Evolutionary conservation across 2,888 invertebrate genomes (phyloP).

Genomic region (Acleris laterana): DNA sequence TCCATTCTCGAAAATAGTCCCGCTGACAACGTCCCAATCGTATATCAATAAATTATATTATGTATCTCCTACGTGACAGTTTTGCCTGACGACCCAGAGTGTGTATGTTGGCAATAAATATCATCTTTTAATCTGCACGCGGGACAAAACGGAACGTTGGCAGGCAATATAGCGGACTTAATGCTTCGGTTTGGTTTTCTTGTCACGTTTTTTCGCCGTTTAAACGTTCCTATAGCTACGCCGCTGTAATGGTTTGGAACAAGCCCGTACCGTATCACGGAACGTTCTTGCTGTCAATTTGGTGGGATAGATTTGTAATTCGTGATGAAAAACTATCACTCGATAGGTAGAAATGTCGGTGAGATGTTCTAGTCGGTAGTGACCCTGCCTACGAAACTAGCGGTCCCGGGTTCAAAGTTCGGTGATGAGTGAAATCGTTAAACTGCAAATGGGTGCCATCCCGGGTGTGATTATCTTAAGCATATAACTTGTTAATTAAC

Average conservation of each 20-base stretch:
- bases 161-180: constrained; percentile 73
- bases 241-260: constrained; percentile 37
- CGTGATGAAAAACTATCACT: too few relatives aligned
- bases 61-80: constrained; percentile 36
- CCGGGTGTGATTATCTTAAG: too few relatives aligned
- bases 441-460: too few relatives aligned
- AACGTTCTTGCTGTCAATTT: constrained; percentile 25
- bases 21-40: constrained; percentile 32
- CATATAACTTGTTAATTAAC: too few relatives aligned
- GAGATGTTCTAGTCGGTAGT: too few relatives aligned
- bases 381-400: too few relatives aligned
- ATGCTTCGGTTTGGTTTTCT: constrained; percentile 74
- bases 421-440: too few relatives aligned
- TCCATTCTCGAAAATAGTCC: constrained; percentile 17
- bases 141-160: constrained; percentile 64
- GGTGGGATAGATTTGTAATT: too few relatives aligned
- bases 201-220: constrained; percentile 78
- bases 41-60: constrained; percentile 39
- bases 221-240: constrained; percentile 62
- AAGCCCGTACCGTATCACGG: constrained; percentile 34
- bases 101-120: constrained; percentile 53
- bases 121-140: constrained; percentile 71
- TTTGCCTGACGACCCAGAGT: constrained; percentile 35
- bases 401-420: too few relatives aligned
- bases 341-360: too few relatives aligned